These are phyloP conservation scores for Regulus satrapa DNA, from an alignment of 2,113 vertebrate genomes.

Conservation along the genomic window DNA sequence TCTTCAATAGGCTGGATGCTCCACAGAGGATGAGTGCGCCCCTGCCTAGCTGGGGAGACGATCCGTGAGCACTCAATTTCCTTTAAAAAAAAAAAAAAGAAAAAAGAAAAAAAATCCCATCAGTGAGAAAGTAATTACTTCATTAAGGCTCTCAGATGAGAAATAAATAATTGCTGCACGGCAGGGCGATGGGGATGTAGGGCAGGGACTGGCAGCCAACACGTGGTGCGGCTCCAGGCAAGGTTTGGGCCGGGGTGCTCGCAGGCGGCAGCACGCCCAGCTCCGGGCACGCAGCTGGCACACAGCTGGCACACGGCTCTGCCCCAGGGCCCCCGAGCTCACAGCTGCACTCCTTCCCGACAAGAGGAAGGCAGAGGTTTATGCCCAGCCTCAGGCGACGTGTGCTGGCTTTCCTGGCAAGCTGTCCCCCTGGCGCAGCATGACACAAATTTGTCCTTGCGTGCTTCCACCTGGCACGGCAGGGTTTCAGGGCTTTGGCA, in stretches of 20 bases:
- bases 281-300: background rate
- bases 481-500: background rate
- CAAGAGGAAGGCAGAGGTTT: background rate
- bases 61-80: background rate
- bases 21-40: background rate
- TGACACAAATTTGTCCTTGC: background rate
- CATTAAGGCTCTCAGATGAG: background rate
- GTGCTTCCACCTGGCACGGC: background rate
- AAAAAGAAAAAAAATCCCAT: background rate
- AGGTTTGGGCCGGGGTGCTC: rapidly evolving
- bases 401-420: background rate
- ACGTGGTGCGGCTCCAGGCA: background rate
- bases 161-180: background rate
- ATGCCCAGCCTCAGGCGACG: background rate
- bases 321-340: background rate
- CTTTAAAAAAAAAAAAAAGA: background rate
- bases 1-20: background rate
- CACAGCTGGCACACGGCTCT: background rate
- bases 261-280: background rate
- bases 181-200: background rate
- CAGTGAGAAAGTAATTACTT: background rate
- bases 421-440: background rate
- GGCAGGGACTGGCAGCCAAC: background rate
- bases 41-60: background rate
- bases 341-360: background rate